These are phyloP conservation scores for Drosophila repletoides DNA, from an alignment of 1,140 invertebrate species.

Conservation along the genomic window DNA sequence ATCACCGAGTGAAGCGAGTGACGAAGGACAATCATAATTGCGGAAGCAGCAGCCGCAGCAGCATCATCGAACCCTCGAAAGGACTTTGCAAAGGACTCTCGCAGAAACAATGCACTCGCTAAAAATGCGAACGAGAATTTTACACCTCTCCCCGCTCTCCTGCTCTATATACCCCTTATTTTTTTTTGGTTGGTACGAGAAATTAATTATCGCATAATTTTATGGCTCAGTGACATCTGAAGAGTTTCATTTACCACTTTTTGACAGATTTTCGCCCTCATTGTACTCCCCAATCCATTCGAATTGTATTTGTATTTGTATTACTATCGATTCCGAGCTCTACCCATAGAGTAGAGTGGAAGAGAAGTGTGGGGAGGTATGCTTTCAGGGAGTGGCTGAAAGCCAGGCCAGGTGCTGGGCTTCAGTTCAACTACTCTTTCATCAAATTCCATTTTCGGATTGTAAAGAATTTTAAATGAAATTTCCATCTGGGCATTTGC, in stretches of 20 bases:
- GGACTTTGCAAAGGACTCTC: conserved; percentile 36
- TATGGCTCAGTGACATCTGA: conserved; percentile 80
- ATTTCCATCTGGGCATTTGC: background rate
- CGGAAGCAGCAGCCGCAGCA: conserved; percentile 49
- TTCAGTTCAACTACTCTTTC: too few relatives aligned
- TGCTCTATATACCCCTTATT: background rate
- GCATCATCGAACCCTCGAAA: too few relatives aligned
- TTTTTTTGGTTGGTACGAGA: conserved; percentile 60
- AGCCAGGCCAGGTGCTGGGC: too few relatives aligned
- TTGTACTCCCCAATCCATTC: conserved; percentile 26
- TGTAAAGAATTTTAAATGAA: background rate
- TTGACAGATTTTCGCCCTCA: conserved; percentile 67
- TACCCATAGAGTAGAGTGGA: background rate
- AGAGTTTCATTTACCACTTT: conserved; percentile 81
- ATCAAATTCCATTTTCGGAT: too few relatives aligned
- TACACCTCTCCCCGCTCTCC: conserved; percentile 36
- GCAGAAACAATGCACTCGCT: conserved; percentile 51
- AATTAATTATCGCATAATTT: conserved; percentile 82
- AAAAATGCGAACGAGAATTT: conserved; percentile 38
- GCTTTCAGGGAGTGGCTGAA: background rate
- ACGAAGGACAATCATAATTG: conserved; percentile 77
- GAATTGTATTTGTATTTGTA: conserved; percentile 45
- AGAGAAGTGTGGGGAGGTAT: conserved; percentile 25
- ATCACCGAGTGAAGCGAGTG: conserved; percentile 53
- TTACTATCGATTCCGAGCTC: conserved; percentile 16